These are phyloP conservation scores for Gymnocephalus cernua DNA, from an alignment of 2,113 vertebrate genomes.

Conservation along the genomic window DNA sequence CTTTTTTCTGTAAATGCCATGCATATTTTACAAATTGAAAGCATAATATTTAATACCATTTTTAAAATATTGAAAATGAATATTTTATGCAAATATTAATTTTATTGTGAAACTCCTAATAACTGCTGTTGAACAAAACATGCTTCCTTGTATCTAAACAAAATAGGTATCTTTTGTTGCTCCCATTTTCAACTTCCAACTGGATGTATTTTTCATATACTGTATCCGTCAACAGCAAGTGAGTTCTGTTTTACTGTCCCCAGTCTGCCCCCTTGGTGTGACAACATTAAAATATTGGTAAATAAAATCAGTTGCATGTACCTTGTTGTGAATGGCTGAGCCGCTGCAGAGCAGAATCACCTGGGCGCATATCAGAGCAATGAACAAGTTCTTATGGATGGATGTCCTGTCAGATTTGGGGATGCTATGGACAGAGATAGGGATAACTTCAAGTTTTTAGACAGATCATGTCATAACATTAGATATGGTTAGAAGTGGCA, in stretches of 20 bases:
- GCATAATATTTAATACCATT: not conserved
- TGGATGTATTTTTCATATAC: not conserved
- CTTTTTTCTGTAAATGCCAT: not conserved
- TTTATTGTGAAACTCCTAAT: not conserved
- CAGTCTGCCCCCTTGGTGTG: not conserved
- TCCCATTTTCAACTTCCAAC: not conserved
- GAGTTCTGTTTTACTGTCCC: not conserved
- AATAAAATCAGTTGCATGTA: slow-evolving; percentile 30
- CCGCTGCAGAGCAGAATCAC: slow-evolving; percentile 87
- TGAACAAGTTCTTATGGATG: slow-evolving; percentile 86
- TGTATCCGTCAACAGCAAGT: not conserved
- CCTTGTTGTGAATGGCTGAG: slow-evolving; percentile 86
- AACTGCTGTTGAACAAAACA: not conserved
- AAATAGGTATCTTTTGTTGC: not conserved
- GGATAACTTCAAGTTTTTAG: not conserved
- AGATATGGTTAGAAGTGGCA: not conserved
- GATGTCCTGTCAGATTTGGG: slow-evolving; percentile 86
- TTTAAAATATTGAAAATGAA: not conserved
- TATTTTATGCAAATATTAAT: not conserved
- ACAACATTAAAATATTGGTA: not conserved
- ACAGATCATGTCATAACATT: not conserved
- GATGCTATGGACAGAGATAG: slow-evolving; percentile 72
- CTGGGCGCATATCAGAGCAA: slow-evolving; percentile 85
- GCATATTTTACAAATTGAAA: not conserved
- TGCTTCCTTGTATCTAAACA: not conserved